Percentiles rank a stretch among this genome's conserved stretches.
These are phyloP conservation scores for Sebastes minor DNA, from an alignment of 2,797 vertebrate genomes.

Conservation along the genomic window DNA sequence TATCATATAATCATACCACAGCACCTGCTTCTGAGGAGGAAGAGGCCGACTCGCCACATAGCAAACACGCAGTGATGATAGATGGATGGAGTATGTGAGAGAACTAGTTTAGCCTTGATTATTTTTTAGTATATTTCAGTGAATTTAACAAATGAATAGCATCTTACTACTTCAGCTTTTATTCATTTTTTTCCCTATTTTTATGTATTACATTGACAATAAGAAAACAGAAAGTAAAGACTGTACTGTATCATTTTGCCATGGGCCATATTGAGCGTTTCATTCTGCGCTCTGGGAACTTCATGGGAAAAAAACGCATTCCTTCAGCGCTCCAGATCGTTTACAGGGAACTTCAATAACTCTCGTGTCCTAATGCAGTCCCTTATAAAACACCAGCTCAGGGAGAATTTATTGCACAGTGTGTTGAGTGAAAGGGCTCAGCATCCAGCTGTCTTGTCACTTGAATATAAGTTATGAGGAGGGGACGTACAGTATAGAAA, in stretches of 20 bases:
- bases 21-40: conserved; percentile 24
- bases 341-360: conserved; percentile 38
- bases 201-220: background rate
- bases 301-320: conserved; percentile 41
- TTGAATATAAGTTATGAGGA: conserved; percentile 13
- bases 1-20: conserved; percentile 14
- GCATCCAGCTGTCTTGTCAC: conserved; percentile 56
- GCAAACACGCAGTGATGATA: conserved; percentile 9
- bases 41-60: background rate
- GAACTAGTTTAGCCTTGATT: background rate
- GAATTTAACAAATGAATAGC: background rate
- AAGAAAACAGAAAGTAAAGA: background rate
- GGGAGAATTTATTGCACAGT: conserved; percentile 23
- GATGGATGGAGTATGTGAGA: background rate
- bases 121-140: background rate
- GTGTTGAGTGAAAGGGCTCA: conserved; percentile 51
- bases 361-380: conserved; percentile 32
- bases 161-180: background rate
- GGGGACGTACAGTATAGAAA: background rate
- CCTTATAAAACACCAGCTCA: conserved; percentile 19
- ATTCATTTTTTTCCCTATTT: background rate
- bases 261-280: background rate
- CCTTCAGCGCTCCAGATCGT: conserved; percentile 42
- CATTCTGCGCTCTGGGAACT: conserved; percentile 11
- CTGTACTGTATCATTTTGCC: background rate